Evolutionary conservation across 2,113 vertebrate genomes (phyloP), one percentile per base, ranked within the genome.

Genomic region (Anolis carolinensis): DNA sequence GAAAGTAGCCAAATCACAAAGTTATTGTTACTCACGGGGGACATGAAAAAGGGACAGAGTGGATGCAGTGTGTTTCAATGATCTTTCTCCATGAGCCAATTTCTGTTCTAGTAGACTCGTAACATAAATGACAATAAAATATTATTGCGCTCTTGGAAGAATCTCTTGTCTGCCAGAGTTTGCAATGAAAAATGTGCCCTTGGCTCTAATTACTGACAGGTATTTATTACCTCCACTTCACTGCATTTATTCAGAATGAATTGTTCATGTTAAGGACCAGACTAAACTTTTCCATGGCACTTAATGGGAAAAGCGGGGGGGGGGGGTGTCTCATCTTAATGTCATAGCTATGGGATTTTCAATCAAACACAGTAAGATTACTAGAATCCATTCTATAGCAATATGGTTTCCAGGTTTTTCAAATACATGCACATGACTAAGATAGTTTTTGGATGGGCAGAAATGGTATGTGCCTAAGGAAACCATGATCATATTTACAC

Each of bases 211-310:
- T 86, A 71, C 63, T 82, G 82, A 71, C 84, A 85, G 39, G 62
- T 70, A 52, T 48, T 87, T 55, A 65, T 79, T 77, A 82, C 79
- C 71, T 55, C 83, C 39, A 55, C 55, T 44, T 30, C 74, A 44
- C 44, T 72, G 73, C 67, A 30, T 32, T 82, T 90, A 80, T 84
- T 82, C 30, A 71, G 87, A 63, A 85, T 76, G 4, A 87, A 86
- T 85, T 59, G 0, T 80, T 88, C 71, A 76, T 34, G 14, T 50
- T 72, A 13, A 63, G 1, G 14, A 85, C 85, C 48, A 34, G 18
- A n/a, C 0, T 14, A 16, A 70, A 36, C 11, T 85, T 86, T 71
- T 76, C n/a, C 59, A 84, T 71, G 59, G 59, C 65, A 32, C 13
- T 75, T 80, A 55, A 81, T 65, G 63, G 32, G 39, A 65, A 59